A percentile compares a stretch with the other conserved stretches of the same genome.
Evolutionary conservation across 2,113 vertebrate genomes (phyloP).

Genomic region (Pontoporia blainvillei): DNA sequence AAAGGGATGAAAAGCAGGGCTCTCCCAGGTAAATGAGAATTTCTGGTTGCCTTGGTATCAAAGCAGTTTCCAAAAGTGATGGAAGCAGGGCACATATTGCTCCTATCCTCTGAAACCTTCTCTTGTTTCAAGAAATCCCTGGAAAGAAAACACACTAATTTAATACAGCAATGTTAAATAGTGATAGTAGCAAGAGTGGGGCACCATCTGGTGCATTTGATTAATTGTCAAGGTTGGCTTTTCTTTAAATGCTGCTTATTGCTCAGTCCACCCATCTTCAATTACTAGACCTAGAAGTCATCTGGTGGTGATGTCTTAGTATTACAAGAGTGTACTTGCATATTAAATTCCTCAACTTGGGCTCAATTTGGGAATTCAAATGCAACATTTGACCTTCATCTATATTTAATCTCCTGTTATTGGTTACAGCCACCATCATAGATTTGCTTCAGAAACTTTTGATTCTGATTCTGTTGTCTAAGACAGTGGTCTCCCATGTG

Average conservation of each 20-base stretch:
- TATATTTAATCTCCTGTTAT: not conserved
- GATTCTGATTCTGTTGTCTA: not conserved
- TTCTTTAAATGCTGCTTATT: constrained; percentile 50
- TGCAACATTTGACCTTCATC: constrained; percentile 3
- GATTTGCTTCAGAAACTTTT: constrained; percentile 25
- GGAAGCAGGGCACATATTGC: not conserved
- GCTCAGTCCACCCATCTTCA: constrained; percentile 33
- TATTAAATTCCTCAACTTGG: not conserved
- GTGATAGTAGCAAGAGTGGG: constrained; percentile 53
- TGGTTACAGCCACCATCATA: constrained; percentile 2
- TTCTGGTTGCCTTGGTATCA: constrained; percentile 32
- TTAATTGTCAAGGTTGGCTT: constrained; percentile 63
- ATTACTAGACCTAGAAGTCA: constrained; percentile 48
- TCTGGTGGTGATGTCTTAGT: constrained; percentile 11
- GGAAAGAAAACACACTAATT: constrained; percentile 58
- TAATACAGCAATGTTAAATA: constrained; percentile 52
- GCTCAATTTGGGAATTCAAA: not conserved
- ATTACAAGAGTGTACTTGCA: not conserved
- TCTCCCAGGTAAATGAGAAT: constrained; percentile 31
- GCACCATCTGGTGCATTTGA: constrained; percentile 61
- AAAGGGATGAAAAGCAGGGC: not conserved
- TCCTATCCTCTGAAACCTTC: constrained; percentile 47
- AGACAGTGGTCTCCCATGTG: not conserved
- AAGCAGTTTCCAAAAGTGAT: constrained; percentile 34
- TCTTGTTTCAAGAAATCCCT: constrained; percentile 63